phyloP scores from a whole-genome alignment of 2,888 invertebrate species.

The Lasioglossum malachurum region DNA sequence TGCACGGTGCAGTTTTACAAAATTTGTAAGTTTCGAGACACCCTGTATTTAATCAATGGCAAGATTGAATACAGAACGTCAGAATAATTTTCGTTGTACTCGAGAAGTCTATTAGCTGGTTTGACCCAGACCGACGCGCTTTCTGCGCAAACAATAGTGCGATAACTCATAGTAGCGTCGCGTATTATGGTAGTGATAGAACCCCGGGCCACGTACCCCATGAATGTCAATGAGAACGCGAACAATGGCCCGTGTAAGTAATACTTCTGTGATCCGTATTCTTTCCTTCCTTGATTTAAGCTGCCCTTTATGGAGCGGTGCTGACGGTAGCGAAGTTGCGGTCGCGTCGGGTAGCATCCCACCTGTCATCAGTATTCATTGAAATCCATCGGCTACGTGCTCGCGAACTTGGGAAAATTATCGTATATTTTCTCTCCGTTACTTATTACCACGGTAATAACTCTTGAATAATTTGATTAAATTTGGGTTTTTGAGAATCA shows the following conservation, averaged over 20 bases:
- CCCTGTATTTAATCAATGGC: background rate
- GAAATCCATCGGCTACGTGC: slow-evolving; percentile 31
- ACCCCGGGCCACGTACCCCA: slow-evolving; percentile 76
- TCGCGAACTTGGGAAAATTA: background rate
- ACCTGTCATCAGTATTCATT: slow-evolving; percentile 62
- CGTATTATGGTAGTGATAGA: slow-evolving; percentile 82
- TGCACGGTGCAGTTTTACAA: background rate
- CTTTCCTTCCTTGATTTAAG: slow-evolving; percentile 68
- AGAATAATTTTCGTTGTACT: background rate
- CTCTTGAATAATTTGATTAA: background rate
- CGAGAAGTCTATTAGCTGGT: slow-evolving; percentile 54
- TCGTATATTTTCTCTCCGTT: background rate
- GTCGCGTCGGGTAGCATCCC: slow-evolving; percentile 45
- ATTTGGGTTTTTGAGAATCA: background rate
- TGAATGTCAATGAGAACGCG: slow-evolving; percentile 80
- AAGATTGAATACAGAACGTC: slow-evolving; percentile 1
- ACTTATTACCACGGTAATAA: background rate
- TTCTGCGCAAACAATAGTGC: slow-evolving; percentile 79
- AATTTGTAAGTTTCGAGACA: background rate
- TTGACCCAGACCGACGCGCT: slow-evolving; percentile 54
- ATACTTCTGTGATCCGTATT: slow-evolving; percentile 70
- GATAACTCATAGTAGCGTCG: slow-evolving; percentile 84
- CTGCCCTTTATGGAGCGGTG: slow-evolving; percentile 57
- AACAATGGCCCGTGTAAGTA: slow-evolving; percentile 77
- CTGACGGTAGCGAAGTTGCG: slow-evolving; percentile 27